Evolutionary conservation across 2,888 invertebrate species (phyloP).

Genomic region (Flexamia atlantica): DNA sequence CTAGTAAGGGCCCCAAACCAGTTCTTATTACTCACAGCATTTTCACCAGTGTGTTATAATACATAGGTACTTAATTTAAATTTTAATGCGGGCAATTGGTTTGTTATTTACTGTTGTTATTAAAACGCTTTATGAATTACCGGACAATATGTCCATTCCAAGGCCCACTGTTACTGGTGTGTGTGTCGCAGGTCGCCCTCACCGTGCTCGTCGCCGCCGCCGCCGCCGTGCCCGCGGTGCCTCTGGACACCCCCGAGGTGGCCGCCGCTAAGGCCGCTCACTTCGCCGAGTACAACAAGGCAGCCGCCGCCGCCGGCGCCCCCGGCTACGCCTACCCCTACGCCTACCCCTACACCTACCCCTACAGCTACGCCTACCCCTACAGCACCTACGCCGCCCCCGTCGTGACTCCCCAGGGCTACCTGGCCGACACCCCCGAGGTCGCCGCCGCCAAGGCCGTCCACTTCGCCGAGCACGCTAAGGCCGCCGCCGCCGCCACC

Average conservation of each 20-base stretch:
- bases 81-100: too few species aligned
- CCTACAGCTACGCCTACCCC: constrained; percentile 55
- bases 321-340: constrained; percentile 45
- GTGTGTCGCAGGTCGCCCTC: constrained; percentile 22
- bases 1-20: too few species aligned
- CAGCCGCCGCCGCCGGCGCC: constrained; percentile 45
- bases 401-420: constrained; percentile 43
- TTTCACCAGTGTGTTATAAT: too few species aligned
- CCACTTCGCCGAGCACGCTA: constrained; percentile 59
- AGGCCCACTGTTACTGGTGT: too few species aligned
- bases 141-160: background rate
- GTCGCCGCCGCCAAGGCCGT: constrained; percentile 53
- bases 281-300: constrained; percentile 56
- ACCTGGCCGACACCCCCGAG: constrained; percentile 60
- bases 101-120: too few species aligned
- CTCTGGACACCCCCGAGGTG: constrained; percentile 60
- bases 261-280: constrained; percentile 63
- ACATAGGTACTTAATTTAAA: too few species aligned
- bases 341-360: constrained; percentile 19
- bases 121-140: too few species aligned
- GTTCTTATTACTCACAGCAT: too few species aligned
- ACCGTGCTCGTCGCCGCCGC: constrained; percentile 29
- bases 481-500: constrained; percentile 8
- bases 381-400: constrained; percentile 53
- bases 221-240: constrained; percentile 10